These are phyloP conservation scores for Epistrophella euchroma DNA, from an alignment of 2,888 invertebrate species.

Conservation along the genomic window DNA sequence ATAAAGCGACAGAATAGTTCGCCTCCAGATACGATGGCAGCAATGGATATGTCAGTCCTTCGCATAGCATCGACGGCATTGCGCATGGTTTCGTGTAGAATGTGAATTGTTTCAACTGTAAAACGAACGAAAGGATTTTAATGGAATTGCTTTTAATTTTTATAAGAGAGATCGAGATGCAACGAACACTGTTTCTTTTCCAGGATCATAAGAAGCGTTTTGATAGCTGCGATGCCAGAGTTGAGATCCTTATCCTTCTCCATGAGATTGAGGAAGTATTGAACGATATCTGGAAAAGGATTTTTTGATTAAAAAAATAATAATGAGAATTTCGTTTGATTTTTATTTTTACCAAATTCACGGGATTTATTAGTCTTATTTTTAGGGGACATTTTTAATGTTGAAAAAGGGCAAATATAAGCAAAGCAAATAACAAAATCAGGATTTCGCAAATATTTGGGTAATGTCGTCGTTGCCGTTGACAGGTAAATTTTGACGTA, in stretches of 20 bases:
- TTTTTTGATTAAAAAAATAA: conserved; percentile 21
- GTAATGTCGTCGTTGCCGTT: conserved; percentile 67
- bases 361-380: conserved; percentile 49
- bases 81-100: conserved; percentile 91
- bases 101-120: conserved; percentile 93
- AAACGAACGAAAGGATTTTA: conserved; percentile 62
- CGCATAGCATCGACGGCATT: conserved; percentile 92
- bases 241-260: conserved; percentile 92
- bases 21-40: conserved; percentile 95
- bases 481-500: conserved; percentile 19
- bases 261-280: conserved; percentile 89
- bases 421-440: too few relatives aligned
- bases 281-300: conserved; percentile 86
- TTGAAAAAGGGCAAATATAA: neutral
- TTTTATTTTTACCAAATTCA: conserved; percentile 53
- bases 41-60: conserved; percentile 92
- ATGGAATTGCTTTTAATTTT: neutral
- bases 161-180: neutral
- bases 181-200: conserved; percentile 91
- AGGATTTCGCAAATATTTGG: conserved; percentile 67
- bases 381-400: conserved; percentile 40
- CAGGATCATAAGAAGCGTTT: conserved; percentile 92
- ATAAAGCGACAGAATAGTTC: conserved; percentile 97
- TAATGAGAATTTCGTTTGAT: neutral
- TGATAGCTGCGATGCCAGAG: conserved; percentile 95